Base-by-base conservation (phyloP, 2,888 invertebrate genomes). In the Aromia moschata region DNA sequence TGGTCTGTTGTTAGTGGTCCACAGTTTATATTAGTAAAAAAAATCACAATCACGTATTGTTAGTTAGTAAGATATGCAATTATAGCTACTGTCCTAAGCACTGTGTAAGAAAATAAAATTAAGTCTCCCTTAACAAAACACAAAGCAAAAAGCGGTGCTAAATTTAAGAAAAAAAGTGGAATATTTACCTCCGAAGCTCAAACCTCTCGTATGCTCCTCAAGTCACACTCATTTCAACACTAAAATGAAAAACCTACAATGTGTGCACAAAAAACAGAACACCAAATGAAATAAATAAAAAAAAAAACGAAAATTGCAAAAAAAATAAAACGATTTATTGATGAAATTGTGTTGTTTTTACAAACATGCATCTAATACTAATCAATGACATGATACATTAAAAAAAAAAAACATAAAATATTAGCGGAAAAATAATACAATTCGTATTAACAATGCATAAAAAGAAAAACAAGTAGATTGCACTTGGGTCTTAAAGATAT, bases 161-260 rank as follows among this genome's bases (percentile, higher is more conserved):
- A 64, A 71, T 70, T 57, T 69, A 74, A 59, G 69, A 59, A 74
- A 61, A 43, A 46, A 56, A 82, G 80, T 44, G 38, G 18, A 15
- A 55, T 63, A 63, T 56, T 63, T 63, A 63, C 63, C 63, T 63
- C 54, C 36, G 47, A 40, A 54, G 40, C 58, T 18, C 38, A 47
- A 47, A 33, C 33, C 33, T 9, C 33, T 57, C 41, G 14, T 30
- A 43, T 18, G 16, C 36, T 33, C 31, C 15, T 17, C 40, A 17
- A 41, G 11, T 4, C 15, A 37, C 20, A 52, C 14, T 38, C 16
- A 31, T 17, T 52, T 18, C 31, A 41, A 52, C 18, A 77, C 73
- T 67, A 60, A 77, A 80, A 78, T 56, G 79, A 81, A n/a, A 79
- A 74, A 77, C 79, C 37, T 79, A 82, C 81, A 83, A 33, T 9